Evolutionary conservation across 2,888 invertebrate species (phyloP).

Genomic region (Metellina segmentata): DNA sequence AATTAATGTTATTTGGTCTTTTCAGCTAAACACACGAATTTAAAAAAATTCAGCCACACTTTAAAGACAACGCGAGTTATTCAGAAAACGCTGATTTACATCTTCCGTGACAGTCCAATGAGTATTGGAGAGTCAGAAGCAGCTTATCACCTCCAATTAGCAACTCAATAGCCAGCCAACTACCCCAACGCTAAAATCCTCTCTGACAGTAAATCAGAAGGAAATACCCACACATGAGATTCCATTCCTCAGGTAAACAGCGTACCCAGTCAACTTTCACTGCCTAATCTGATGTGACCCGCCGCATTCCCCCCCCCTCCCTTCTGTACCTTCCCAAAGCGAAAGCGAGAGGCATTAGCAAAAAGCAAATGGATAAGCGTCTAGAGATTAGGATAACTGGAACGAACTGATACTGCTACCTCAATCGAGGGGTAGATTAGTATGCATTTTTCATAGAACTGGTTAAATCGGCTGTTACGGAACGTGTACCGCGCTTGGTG

Average conservation of each 20-base stretch:
- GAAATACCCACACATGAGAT: not conserved
- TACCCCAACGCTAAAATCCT: not conserved
- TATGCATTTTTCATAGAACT: slow-evolving; percentile 24
- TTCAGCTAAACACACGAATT: too few species aligned
- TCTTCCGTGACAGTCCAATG: too few species aligned
- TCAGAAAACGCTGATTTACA: too few species aligned
- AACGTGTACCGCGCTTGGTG: slow-evolving; percentile 18
- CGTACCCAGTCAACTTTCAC: slow-evolving; percentile 67
- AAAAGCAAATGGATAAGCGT: slow-evolving; percentile 1
- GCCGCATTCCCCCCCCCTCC: slow-evolving; percentile 29
- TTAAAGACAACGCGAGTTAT: too few species aligned
- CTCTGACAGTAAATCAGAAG: not conserved
- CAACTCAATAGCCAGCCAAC: not conserved
- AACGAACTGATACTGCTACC: slow-evolving; percentile 54
- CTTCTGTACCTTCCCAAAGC: not conserved
- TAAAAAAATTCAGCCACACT: too few species aligned
- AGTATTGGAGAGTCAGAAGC: too few species aligned
- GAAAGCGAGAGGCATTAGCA: not conserved
- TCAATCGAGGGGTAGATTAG: slow-evolving; percentile 46
- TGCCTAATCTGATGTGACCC: slow-evolving; percentile 50
- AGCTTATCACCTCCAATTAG: not conserved
- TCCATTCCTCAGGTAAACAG: slow-evolving; percentile 7
- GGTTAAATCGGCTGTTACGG: slow-evolving; percentile 58
- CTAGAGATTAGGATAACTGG: slow-evolving; percentile 33
- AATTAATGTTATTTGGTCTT: too few species aligned